A percentile compares a stretch with the other conserved stretches of the same genome.
These are phyloP conservation scores for Tanytarsus gracilentus DNA, from an alignment of 2,888 invertebrate species.

Conservation along the genomic window DNA sequence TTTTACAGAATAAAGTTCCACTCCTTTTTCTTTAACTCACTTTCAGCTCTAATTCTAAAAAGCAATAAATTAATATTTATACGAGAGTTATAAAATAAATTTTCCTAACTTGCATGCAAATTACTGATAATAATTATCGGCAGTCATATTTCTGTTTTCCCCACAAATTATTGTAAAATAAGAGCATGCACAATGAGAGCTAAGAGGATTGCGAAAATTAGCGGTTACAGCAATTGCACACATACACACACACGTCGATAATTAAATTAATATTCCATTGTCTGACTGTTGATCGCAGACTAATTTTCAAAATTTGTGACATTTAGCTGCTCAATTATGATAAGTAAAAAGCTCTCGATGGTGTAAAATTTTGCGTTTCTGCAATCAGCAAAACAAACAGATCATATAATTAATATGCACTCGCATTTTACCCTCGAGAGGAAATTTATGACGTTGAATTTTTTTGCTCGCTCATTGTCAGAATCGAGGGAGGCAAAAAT, in stretches of 20 bases:
- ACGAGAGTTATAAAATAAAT: not conserved
- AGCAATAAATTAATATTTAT: not conserved
- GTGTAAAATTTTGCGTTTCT: not conserved
- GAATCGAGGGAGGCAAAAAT: no score
- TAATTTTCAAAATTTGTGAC: not conserved
- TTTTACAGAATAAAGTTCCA: no score
- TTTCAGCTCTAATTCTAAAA: no score
- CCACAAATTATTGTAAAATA: no score
- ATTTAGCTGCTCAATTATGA: not conserved
- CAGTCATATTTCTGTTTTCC: not conserved
- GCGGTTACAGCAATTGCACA: no score
- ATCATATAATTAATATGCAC: constrained; percentile 2
- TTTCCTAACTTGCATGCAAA: not conserved
- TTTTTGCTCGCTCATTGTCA: not conserved
- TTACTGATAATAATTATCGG: not conserved
- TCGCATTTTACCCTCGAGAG: not conserved
- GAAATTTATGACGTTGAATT: not conserved
- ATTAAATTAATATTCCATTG: no score
- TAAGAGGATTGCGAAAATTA: no score
- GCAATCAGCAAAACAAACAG: constrained; percentile 14
- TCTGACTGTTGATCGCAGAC: no score
- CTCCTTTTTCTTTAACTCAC: no score
- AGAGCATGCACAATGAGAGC: no score
- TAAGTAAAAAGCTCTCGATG: not conserved
- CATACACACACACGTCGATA: no score